These are phyloP conservation scores for Pteropus rufus DNA, from an alignment of 2,797 vertebrate genomes.

Conservation along the genomic window DNA sequence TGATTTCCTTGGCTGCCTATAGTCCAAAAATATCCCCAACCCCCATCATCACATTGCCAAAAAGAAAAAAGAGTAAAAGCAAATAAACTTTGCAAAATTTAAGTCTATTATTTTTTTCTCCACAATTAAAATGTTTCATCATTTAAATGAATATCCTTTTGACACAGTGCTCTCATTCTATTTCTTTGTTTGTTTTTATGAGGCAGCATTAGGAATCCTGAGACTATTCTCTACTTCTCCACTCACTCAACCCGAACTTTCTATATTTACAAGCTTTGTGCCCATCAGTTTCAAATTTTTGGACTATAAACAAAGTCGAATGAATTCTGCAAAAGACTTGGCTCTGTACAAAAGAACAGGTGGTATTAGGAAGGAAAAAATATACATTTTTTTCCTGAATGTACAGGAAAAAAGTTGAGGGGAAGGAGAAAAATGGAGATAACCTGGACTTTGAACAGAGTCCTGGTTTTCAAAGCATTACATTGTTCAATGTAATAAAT, in stretches of 20 bases:
- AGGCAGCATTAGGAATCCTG: background rate
- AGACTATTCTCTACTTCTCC: background rate
- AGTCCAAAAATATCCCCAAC: background rate
- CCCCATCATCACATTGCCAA: background rate
- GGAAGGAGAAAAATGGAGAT: background rate
- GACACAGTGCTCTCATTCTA: background rate
- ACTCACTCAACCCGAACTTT: background rate
- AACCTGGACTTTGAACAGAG: background rate
- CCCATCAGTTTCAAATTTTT: background rate
- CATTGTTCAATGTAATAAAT: background rate
- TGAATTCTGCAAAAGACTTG: background rate
- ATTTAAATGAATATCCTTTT: background rate
- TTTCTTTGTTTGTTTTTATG: background rate
- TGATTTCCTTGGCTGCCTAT: conserved; percentile 22
- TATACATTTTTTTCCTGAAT: background rate
- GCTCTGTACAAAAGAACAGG: background rate
- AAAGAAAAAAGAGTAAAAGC: background rate
- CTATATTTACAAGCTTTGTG: background rate
- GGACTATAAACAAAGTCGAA: background rate
- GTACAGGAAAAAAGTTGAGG: background rate
- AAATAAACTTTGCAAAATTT: background rate
- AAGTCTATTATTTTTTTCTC: background rate
- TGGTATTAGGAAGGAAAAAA: background rate
- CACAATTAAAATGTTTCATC: background rate
- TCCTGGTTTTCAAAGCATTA: background rate